A percentile compares a stretch with the other conserved stretches of the same genome.
Evolutionary conservation across 2,888 invertebrate species (phyloP).

Genomic region (Eulithis prunata): DNA sequence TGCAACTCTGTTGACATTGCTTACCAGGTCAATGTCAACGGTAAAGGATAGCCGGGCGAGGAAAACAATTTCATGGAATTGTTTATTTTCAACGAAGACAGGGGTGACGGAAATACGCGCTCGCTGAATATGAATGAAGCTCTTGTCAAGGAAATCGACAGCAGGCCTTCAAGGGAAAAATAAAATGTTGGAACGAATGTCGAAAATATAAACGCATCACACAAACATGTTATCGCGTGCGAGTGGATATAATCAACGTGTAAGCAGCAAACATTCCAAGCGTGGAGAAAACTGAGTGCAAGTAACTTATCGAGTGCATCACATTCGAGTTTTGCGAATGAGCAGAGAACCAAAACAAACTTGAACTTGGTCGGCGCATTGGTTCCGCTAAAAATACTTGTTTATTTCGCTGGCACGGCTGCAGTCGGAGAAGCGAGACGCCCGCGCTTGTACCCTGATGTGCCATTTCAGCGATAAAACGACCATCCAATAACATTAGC

Average conservation of each 20-base stretch:
- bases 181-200: conserved; percentile 25
- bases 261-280: conserved; percentile 39
- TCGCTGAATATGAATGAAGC: conserved; percentile 52
- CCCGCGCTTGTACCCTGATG: conserved; percentile 42
- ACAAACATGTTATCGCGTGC: conserved; percentile 36
- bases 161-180: conserved; percentile 18
- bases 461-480: conserved; percentile 43
- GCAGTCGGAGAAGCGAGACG: conserved; percentile 34
- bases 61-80: conserved; percentile 67
- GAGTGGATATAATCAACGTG: conserved; percentile 33
- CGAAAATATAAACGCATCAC: conserved; percentile 34
- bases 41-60: conserved; percentile 53
- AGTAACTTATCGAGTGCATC: conserved; percentile 34
- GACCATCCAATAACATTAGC: conserved; percentile 37
- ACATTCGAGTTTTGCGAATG: conserved; percentile 32
- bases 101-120: conserved; percentile 37
- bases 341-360: conserved; percentile 55
- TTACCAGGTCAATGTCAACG: conserved; percentile 70
- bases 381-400: conserved; percentile 65
- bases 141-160: conserved; percentile 39
- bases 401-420: conserved; percentile 38
- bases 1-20: conserved; percentile 63
- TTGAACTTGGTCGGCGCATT: conserved; percentile 65
- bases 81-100: conserved; percentile 55
- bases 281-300: conserved; percentile 40